Percentiles rank a stretch among this genome's conserved stretches.
Evolutionary conservation across 2,113 vertebrate species (phyloP).

Genomic region (Notechis scutatus): DNA sequence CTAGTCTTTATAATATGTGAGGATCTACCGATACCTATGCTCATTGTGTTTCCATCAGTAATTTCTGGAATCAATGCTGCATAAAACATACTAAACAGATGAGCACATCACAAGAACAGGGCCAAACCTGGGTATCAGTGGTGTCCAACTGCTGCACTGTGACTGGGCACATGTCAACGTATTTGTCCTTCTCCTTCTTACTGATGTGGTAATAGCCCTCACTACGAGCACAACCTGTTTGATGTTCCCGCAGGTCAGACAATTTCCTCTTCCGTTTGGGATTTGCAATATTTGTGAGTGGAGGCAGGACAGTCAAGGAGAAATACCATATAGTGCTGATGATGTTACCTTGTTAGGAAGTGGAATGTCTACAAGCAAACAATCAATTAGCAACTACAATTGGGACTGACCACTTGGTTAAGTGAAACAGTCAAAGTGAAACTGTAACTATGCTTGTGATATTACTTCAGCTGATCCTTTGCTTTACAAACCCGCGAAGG

Average conservation of each 20-base stretch:
- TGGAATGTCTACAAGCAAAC: background rate
- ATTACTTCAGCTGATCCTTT: too few relatives aligned
- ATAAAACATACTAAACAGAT: background rate
- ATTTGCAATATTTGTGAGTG: constrained; percentile 89
- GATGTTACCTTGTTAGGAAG: background rate
- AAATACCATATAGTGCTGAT: background rate
- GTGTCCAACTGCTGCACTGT: constrained; percentile 76
- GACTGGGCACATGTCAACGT: constrained; percentile 85
- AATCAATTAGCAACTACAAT: background rate
- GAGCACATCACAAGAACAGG: background rate
- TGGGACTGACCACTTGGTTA: too few relatives aligned
- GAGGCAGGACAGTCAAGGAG: constrained; percentile 69
- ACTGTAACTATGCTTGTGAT: too few relatives aligned
- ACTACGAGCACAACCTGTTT: constrained; percentile 86
- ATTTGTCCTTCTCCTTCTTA: constrained; percentile 90
- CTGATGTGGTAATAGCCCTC: constrained; percentile 94
- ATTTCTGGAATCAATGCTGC: too few relatives aligned
- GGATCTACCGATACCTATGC: background rate
- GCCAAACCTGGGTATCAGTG: constrained; percentile 74
- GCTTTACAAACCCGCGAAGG: too few relatives aligned
- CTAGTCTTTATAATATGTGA: background rate
- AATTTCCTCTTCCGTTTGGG: constrained; percentile 81
- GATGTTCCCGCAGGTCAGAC: constrained; percentile 79
- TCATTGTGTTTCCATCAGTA: background rate
- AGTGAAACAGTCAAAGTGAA: too few relatives aligned